Conservation (phyloP, 2,888 invertebrate genomes). For the Trissonchulus latispiculum region DNA sequence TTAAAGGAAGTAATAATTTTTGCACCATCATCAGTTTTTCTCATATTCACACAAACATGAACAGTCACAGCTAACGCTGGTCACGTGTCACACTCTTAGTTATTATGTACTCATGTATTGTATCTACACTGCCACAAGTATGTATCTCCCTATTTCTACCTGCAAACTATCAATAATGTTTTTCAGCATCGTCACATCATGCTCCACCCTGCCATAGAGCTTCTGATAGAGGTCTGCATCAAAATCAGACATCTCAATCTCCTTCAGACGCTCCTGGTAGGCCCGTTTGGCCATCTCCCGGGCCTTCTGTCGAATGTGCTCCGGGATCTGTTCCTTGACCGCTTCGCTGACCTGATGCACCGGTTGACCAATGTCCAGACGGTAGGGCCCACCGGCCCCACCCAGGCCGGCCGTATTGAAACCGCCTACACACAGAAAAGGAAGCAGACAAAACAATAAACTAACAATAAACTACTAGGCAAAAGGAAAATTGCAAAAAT, state of each 20-base stretch:
- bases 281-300: conserved; percentile 75
- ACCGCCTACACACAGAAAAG: conserved; percentile 51
- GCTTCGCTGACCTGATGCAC: conserved; percentile 79
- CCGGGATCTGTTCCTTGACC: conserved; percentile 80
- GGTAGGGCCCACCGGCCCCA: conserved; percentile 88
- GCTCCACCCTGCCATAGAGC: conserved; percentile 58
- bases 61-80: no score
- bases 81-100: no score
- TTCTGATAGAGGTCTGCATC: conserved; percentile 76
- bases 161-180: conserved; percentile 74
- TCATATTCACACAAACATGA: not conserved
- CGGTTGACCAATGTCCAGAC: conserved; percentile 81
- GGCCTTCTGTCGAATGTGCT: conserved; percentile 69
- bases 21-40: not conserved
- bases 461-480: no score
- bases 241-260: conserved; percentile 87
- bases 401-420: conserved; percentile 88
- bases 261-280: conserved; percentile 50
- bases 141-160: no score
- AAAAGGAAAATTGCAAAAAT: no score
- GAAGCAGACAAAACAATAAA: not conserved
- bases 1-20: not conserved
- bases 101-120: no score
- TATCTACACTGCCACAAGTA: no score
- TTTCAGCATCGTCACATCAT: conserved; percentile 69